Conservation (phyloP, 2,113 vertebrate genomes). For the Siniperca chuatsi region DNA sequence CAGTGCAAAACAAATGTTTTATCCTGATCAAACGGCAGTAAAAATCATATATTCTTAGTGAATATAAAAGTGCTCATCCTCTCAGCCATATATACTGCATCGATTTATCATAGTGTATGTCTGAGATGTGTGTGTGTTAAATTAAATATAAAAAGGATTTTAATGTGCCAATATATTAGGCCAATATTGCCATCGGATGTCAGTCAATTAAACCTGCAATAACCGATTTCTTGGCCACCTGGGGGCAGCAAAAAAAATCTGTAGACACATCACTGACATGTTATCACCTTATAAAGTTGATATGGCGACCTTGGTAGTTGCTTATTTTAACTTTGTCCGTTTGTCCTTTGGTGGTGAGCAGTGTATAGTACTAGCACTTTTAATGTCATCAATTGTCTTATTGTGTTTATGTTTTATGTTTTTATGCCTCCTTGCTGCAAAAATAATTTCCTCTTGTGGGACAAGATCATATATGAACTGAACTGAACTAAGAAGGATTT, state of each 20-base stretch:
- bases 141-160: not conserved
- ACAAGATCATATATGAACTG: not conserved
- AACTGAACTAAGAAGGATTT: not conserved
- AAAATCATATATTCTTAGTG: not conserved
- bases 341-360: too few species aligned
- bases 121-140: not conserved
- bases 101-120: not conserved
- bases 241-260: too few species aligned
- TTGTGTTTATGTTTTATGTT: not conserved
- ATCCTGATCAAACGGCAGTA: slow-evolving; percentile 2
- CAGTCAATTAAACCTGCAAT: not conserved
- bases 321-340: too few species aligned
- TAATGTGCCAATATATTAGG: not conserved
- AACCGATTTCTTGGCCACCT: too few species aligned
- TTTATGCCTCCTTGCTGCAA: slow-evolving; percentile 26
- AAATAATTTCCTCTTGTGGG: not conserved
- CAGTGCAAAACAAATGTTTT: slow-evolving; percentile 23
- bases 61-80: not conserved
- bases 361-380: not conserved
- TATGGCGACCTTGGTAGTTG: too few species aligned
- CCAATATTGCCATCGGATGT: not conserved
- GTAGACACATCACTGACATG: too few species aligned
- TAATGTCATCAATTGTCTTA: not conserved
- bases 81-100: not conserved
- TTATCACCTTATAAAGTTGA: too few species aligned